A percentile compares a stretch with the other conserved stretches of the same genome.
Conservation (phyloP, 1,140 invertebrate species). For the Drosophila lacertosa region DNA sequence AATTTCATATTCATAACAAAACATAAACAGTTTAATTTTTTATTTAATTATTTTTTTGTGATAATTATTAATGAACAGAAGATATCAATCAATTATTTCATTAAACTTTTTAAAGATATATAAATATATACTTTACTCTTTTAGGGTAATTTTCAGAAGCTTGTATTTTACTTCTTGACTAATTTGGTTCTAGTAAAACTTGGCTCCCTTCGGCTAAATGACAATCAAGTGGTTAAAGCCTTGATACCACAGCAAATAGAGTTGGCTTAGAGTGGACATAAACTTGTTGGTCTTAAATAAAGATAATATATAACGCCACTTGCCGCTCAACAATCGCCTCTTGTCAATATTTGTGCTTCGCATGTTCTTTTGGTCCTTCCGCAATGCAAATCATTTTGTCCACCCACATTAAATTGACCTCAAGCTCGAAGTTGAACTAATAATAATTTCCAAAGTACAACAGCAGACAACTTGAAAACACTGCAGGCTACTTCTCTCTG, state of each 20-base stretch:
- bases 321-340: constrained; percentile 43
- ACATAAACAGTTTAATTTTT: no score
- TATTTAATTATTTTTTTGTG: no score
- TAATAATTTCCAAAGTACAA: constrained; percentile 61
- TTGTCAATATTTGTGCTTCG: constrained; percentile 46
- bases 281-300: constrained; percentile 47
- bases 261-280: constrained; percentile 4
- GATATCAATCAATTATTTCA: no score
- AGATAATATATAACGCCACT: constrained; percentile 53
- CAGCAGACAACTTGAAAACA: constrained; percentile 32
- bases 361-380: constrained; percentile 16
- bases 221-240: constrained; percentile 3
- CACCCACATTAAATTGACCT: constrained; percentile 44
- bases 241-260: constrained; percentile 29
- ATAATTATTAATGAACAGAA: no score
- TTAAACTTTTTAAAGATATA: no score
- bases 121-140: no score
- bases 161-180: neutral
- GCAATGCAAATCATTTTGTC: constrained; percentile 37
- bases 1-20: neutral
- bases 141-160: neutral
- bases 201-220: no score
- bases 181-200: neutral
- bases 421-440: constrained; percentile 54
- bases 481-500: constrained; percentile 21